Percentiles rank a stretch among this genome's conserved stretches.
phyloP scores from a whole-genome alignment of 2,888 invertebrate genomes.

The Cephus nigrinus region DNA sequence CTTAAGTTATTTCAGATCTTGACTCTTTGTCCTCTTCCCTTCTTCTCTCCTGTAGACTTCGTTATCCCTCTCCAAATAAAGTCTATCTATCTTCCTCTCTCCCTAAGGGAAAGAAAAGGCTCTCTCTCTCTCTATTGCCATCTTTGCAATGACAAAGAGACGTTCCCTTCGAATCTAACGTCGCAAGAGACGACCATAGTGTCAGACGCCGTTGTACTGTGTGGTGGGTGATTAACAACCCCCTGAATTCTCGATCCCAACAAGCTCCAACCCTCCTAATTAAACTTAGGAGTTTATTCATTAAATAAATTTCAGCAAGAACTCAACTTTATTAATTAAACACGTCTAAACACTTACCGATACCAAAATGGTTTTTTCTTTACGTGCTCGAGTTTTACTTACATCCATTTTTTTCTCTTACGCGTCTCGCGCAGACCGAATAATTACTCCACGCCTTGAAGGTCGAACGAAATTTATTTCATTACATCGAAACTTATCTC shows the following conservation, averaged over 20 bases:
- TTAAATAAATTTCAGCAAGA: neutral
- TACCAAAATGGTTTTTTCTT: neutral
- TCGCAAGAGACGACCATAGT: neutral
- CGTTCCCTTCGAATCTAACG: neutral
- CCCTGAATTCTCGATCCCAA: neutral
- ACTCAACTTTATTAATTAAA: slow-evolving; percentile 31
- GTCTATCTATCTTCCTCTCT: too few species aligned
- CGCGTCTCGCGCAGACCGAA: neutral
- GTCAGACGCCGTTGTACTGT: neutral
- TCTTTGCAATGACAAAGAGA: slow-evolving; percentile 4
- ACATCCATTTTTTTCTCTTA: neutral
- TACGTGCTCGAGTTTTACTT: neutral
- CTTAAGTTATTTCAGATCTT: neutral
- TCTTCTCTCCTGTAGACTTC: slow-evolving; percentile 6
- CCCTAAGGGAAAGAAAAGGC: too few species aligned
- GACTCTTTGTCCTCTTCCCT: neutral
- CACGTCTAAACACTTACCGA: slow-evolving; percentile 12
- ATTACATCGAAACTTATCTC: too few species aligned
- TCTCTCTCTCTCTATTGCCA: neutral
- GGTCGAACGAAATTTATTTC: neutral
- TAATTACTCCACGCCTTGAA: neutral
- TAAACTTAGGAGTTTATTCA: slow-evolving; percentile 23
- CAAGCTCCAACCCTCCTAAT: slow-evolving; percentile 14
- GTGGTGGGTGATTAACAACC: neutral
- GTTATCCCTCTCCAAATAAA: slow-evolving; percentile 18